phyloP scores from a whole-genome alignment of 1,140 invertebrate species.

The Stegodyphus dumicola region DNA sequence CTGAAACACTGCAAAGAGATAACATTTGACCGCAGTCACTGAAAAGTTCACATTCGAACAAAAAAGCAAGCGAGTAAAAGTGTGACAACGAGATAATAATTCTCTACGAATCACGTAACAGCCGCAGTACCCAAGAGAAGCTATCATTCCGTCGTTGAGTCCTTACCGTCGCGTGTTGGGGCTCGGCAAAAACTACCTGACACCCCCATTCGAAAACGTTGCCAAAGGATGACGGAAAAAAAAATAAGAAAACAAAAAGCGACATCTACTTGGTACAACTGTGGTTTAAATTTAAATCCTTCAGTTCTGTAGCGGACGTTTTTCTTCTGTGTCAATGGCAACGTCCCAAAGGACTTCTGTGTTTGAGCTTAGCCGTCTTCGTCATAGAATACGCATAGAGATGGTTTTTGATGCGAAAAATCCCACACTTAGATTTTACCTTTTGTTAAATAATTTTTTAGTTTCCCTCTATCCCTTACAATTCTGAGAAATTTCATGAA shows the following conservation, averaged over 20 bases:
- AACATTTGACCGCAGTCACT: constrained; percentile 73
- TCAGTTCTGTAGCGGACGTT: constrained; percentile 33
- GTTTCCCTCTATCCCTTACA: no score
- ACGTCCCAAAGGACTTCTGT: constrained; percentile 18
- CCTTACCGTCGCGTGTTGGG: neutral
- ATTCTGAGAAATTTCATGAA: no score
- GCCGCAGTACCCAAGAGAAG: neutral
- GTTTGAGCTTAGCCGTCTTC: no score
- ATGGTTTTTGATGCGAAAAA: no score
- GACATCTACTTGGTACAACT: constrained; percentile 34
- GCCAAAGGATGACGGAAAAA: constrained; percentile 14
- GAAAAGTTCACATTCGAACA: constrained; percentile 12
- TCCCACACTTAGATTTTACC: no score
- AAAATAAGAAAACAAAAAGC: neutral
- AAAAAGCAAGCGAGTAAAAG: constrained; percentile 26
- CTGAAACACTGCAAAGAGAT: constrained; percentile 86
- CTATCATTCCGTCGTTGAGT: constrained; percentile 10
- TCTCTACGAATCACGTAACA: constrained; percentile 26
- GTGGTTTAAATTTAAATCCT: constrained; percentile 45
- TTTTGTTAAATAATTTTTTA: no score
- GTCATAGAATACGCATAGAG: no score
- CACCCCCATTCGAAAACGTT: constrained; percentile 20
- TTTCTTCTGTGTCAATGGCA: constrained; percentile 17
- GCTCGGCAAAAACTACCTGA: neutral
- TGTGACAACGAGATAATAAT: constrained; percentile 43